Evolutionary conservation across 1,140 invertebrate species (phyloP), one percentile per base, ranked within the genome.

Genomic region (Fopius arisanus): DNA sequence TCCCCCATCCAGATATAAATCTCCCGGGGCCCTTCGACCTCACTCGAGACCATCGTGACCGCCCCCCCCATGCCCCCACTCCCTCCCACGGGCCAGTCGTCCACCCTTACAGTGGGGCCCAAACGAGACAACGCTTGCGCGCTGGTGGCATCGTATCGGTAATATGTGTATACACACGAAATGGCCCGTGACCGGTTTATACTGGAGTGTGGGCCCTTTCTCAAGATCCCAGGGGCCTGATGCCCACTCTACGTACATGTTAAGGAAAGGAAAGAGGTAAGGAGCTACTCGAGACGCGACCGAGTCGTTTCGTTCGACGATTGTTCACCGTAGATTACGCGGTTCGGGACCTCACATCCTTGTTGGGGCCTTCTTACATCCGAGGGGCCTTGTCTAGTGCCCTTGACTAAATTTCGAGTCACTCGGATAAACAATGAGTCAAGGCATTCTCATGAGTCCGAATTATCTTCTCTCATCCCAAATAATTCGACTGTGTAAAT

Each of bases 101-200:
- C 23, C n/a, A 37, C 29, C 19, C 26, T 31, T 23, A 68, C 67
- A 28, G 19, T 68, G 37, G 51, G 29, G 69, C 19, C 28, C 16
- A 12, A 16, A 69, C 63, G 54, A 54, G 63, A 73, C 63, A 62
- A 63, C 21, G 41, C 48, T 29, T 29, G 68, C 48, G 31, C 70
- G 31, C 63, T 68, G 66, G 72, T 73, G 66, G 72, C 72, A 73
- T 73, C 72, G 72, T 65, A 73, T 73, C 72, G 66, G 63, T 67
- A 72, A 72, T 72, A 31, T 72, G 71, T 72, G 71, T 72, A 72
- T 54, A 72, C 71, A 72, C 71, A 72, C 37, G 71, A 73, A 62
- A 68, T 62, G 48, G 43, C 72, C 65, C 72, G 72, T 73, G 72
- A 73, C 72, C 72, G 72, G 72, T 73, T 62, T 37, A 33, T 37